A percentile compares a stretch with the other conserved stretches of the same genome.
Evolutionary conservation across 2,113 vertebrate species (phyloP).

Genomic region (Crotalus helleri): DNA sequence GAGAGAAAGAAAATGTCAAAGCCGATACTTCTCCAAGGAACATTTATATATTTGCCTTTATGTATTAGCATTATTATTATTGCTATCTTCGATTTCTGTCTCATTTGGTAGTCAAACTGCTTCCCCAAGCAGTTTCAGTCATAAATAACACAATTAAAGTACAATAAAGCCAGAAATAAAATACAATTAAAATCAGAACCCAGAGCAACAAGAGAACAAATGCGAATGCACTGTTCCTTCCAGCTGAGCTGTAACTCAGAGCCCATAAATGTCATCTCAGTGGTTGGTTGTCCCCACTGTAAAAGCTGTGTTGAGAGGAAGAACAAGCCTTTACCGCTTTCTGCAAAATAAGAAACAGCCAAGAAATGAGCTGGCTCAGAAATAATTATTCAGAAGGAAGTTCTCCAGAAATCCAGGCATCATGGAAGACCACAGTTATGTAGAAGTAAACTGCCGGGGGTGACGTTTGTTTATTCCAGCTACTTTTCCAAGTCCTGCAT

Average conservation of each 20-base stretch:
- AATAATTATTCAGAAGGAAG: background rate
- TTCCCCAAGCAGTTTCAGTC: background rate
- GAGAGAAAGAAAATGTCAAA: background rate
- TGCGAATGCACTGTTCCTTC: background rate
- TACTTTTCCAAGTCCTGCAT: background rate
- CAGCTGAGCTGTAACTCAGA: constrained; percentile 2
- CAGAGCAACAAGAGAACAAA: background rate
- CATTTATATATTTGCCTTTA: background rate
- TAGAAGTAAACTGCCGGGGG: background rate
- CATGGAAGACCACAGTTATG: too few relatives aligned
- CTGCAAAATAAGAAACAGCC: background rate
- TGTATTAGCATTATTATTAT: background rate
- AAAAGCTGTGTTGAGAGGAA: background rate
- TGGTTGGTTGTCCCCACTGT: background rate
- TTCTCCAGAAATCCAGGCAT: background rate
- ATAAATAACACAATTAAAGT: constrained; percentile 11
- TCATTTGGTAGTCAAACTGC: background rate
- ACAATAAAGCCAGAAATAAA: constrained; percentile 5
- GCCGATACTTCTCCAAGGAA: background rate
- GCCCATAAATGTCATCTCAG: background rate
- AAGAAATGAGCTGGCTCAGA: background rate
- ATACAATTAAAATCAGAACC: constrained; percentile 8
- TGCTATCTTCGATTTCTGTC: background rate
- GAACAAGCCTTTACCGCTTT: background rate
- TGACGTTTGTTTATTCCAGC: background rate